A percentile compares a stretch with the other conserved stretches of the same genome.
These are phyloP conservation scores for Drosophila nr. perissopoda DNA, from an alignment of 2,888 invertebrate genomes.

Conservation along the genomic window DNA sequence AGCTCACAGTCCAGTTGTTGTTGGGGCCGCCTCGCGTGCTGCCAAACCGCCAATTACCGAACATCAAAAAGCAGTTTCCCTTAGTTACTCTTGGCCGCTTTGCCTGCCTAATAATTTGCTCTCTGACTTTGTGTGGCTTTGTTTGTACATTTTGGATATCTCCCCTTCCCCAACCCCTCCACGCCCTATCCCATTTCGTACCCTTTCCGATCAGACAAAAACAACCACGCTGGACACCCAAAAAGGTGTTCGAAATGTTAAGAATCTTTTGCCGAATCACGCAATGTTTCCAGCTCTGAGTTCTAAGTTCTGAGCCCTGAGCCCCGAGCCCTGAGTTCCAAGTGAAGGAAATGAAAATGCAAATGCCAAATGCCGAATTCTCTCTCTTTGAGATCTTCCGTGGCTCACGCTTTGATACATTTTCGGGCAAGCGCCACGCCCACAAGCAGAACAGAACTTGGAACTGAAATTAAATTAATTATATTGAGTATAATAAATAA, in stretches of 20 bases:
- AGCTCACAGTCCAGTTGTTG: constrained; percentile 35
- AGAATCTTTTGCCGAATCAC: constrained; percentile 71
- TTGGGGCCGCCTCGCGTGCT: constrained; percentile 72
- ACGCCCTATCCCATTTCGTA: not conserved
- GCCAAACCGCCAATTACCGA: constrained; percentile 80
- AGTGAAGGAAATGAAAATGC: constrained; percentile 55
- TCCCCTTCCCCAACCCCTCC: constrained; percentile 7
- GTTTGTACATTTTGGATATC: constrained; percentile 60
- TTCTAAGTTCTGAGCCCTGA: constrained; percentile 15
- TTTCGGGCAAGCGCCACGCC: constrained; percentile 59
- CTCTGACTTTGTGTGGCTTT: constrained; percentile 73
- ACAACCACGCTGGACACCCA: constrained; percentile 60
- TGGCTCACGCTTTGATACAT: constrained; percentile 71
- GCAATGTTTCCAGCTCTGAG: constrained; percentile 49
- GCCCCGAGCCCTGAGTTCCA: constrained; percentile 27
- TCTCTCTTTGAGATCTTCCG: constrained; percentile 52
- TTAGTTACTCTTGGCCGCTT: constrained; percentile 36
- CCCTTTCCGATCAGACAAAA: constrained; percentile 23
- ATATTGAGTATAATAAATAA: constrained; percentile 71
- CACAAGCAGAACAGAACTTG: constrained; percentile 19
- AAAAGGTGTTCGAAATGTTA: constrained; percentile 77
- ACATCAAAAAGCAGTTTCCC: constrained; percentile 79
- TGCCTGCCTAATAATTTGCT: constrained; percentile 72
- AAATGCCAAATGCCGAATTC: constrained; percentile 67
- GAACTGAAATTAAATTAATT: constrained; percentile 72